Base-by-base conservation (phyloP, 2,797 vertebrate genomes). In the Scolopax rusticola region DNA sequence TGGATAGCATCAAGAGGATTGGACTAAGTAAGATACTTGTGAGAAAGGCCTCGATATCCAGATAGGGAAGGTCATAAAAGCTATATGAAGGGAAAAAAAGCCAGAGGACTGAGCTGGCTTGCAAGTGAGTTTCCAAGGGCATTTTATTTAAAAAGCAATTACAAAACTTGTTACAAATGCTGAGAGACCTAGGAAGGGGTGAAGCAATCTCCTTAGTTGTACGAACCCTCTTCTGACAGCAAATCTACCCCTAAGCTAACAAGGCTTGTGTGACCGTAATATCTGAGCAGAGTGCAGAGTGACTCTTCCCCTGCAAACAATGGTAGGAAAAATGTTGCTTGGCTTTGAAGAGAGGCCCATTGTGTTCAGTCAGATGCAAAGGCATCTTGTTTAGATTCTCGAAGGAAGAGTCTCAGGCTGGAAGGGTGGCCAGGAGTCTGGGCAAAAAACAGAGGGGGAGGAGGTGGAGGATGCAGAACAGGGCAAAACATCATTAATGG, bases 11-110 rank as follows among this genome's bases (percentile, higher is more conserved):
- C 96, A 96, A 84, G 81, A 85, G 84, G 32, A 78, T 87, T 96
- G 96, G 84, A 84, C 90, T 70, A 47, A 89, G 84, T 70, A 47
- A 89, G 84, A 87, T 93, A 78, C 54, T 92, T 89, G 43, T 93
- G 87, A 94, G 89, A 95, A 95, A 89, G 73, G 79, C 50, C 73
- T 93, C 80, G 43, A 92, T 95, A 93, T 92, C 82, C 92, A 96
- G 93, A 97, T 95, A 95, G 94, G 54, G 93, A 81, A 95, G 94
- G 92, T 95, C 95, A 93, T 97, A 96, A 97, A 96, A 95, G 92
- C 69, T 93, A 45, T 90, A 97, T 40, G 61, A 93, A 90, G 23
- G 93, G 86, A 89, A 95, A 87, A 87, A 94, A 96, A 89, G 88
- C 93, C 93, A 97, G 92, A 90, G 73, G 79, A 69, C 17, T 89